phyloP scores from a whole-genome alignment of 1,140 invertebrate genomes.

The Panagrolaimus sp. region DNA sequence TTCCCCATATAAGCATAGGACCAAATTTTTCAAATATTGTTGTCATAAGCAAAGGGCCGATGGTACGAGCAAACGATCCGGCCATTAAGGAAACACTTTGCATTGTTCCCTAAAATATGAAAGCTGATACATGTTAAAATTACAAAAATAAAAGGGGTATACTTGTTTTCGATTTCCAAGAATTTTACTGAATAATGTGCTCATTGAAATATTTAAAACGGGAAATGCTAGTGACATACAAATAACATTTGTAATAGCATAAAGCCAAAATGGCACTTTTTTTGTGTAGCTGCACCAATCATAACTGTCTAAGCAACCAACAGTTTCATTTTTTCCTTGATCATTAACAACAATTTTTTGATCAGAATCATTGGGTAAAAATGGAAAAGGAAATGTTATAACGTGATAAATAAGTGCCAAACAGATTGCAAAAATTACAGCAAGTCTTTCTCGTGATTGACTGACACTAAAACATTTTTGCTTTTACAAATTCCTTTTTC shows the following conservation, averaged over 20 bases:
- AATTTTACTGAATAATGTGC: conserved; percentile 27
- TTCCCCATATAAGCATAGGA: conserved; percentile 19
- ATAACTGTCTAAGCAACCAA: conserved; percentile 19
- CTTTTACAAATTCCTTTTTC: conserved; percentile 8
- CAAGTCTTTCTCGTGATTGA: conserved; percentile 14
- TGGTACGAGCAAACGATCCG: conserved; percentile 20
- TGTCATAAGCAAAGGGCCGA: conserved; percentile 22
- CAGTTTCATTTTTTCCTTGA: conserved; percentile 18
- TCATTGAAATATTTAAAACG: conserved; percentile 28
- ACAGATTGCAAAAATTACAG: conserved; percentile 11
- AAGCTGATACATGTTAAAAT: neutral
- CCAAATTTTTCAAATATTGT: conserved; percentile 21
- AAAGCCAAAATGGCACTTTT: conserved; percentile 24
- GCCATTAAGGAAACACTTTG: conserved; percentile 26
- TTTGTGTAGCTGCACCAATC: conserved; percentile 20
- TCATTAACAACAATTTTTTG: neutral
- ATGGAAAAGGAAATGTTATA: conserved; percentile 25
- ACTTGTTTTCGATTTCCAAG: conserved; percentile 23
- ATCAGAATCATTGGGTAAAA: neutral
- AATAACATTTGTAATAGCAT: conserved; percentile 16
- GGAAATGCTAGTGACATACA: conserved; percentile 22
- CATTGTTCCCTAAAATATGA: conserved; percentile 26
- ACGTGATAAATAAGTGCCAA: conserved; percentile 24
- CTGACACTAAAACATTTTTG: no score
- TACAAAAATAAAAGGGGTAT: neutral